Percentiles rank a stretch among this genome's conserved stretches.
phyloP scores from a whole-genome alignment of 2,113 vertebrate species.

The Tringa solitaria region DNA sequence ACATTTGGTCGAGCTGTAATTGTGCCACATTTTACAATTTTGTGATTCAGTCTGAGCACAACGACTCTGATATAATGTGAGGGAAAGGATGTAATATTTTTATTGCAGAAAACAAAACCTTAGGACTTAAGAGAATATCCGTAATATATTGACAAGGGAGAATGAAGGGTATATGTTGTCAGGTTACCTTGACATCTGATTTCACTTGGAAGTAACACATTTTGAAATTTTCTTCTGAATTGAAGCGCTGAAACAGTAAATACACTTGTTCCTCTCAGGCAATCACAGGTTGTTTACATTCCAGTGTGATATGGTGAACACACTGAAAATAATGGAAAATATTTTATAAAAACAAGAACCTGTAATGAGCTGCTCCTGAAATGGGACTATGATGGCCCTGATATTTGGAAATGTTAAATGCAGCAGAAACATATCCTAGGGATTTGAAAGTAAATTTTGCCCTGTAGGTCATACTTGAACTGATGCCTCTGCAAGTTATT shows the following conservation, averaged over 20 bases:
- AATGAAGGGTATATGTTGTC: neutral
- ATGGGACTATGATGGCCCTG: neutral
- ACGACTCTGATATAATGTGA: neutral
- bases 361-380: neutral
- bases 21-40: neutral
- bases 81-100: neutral
- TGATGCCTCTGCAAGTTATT: neutral
- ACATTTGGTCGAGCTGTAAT: neutral
- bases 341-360: neutral
- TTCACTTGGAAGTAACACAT: neutral
- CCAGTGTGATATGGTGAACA: neutral
- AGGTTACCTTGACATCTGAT: neutral
- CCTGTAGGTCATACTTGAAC: neutral
- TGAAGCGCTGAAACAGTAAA: neutral
- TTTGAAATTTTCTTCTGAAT: neutral
- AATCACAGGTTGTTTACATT: neutral
- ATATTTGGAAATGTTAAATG: neutral
- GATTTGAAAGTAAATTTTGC: neutral
- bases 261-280: neutral
- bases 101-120: neutral
- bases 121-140: neutral
- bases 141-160: neutral
- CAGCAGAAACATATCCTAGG: rapidly evolving
- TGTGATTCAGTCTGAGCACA: neutral
- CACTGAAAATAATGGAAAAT: neutral